Conservation (phyloP, 2,888 invertebrate genomes). For the Linyphia triangularis region DNA sequence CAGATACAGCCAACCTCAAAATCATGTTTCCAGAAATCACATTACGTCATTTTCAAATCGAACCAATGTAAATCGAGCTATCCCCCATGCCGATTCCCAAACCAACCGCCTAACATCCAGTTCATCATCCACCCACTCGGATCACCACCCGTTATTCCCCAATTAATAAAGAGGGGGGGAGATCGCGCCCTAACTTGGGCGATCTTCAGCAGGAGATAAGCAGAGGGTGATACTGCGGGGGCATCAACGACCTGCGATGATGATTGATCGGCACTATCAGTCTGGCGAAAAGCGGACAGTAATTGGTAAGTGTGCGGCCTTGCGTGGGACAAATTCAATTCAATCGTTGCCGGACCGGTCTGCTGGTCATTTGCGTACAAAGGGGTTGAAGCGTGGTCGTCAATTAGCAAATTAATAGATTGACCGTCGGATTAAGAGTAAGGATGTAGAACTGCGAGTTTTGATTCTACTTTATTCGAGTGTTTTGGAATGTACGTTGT, state of each 20-base stretch:
- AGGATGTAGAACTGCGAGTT: not conserved
- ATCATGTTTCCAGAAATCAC: too few relatives aligned
- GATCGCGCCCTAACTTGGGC: not conserved
- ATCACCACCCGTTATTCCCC: too few relatives aligned
- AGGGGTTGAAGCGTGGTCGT: not conserved
- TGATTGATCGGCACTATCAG: slow-evolving; percentile 11
- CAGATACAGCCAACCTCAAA: too few relatives aligned
- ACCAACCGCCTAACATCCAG: too few relatives aligned
- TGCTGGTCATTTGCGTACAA: not conserved
- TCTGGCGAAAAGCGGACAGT: slow-evolving; percentile 24
- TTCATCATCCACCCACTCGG: too few relatives aligned
- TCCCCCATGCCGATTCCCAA: too few relatives aligned
- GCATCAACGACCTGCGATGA: slow-evolving; percentile 8
- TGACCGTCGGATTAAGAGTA: not conserved
- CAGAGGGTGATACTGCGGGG: not conserved
- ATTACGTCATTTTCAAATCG: too few relatives aligned
- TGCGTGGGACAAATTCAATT: slow-evolving; percentile 61
- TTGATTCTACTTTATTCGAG: not conserved
- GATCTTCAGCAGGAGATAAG: slow-evolving; percentile 2
- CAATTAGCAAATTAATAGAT: slow-evolving; percentile 22
- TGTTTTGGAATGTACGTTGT: not conserved
- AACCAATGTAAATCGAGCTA: too few relatives aligned
- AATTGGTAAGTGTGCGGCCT: slow-evolving; percentile 37
- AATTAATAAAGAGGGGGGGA: not conserved
- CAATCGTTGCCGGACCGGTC: slow-evolving; percentile 19